Conservation (phyloP, 2,113 vertebrate genomes). For the Sakesphorus luctuosus region DNA sequence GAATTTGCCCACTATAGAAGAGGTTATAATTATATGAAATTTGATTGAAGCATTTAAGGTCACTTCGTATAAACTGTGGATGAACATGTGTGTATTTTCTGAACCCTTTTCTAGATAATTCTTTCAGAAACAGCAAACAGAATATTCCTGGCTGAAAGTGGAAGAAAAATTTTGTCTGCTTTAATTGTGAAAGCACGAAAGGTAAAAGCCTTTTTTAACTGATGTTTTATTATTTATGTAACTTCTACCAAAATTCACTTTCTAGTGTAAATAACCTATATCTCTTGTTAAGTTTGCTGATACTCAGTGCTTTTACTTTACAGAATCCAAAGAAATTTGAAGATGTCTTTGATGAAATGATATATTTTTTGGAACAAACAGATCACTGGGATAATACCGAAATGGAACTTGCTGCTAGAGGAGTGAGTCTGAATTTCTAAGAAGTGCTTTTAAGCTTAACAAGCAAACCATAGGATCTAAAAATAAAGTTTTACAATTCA, state of each 20-base stretch:
- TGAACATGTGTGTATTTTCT: not conserved
- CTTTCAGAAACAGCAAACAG: constrained; percentile 88
- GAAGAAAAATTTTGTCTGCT: constrained; percentile 92
- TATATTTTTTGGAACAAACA: constrained; percentile 88
- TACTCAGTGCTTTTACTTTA: not conserved
- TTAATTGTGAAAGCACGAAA: constrained; percentile 91
- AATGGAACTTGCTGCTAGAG: constrained; percentile 89
- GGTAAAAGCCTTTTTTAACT: constrained; percentile 74
- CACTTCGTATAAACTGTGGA: not conserved
- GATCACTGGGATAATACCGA: constrained; percentile 94
- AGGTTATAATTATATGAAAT: not conserved
- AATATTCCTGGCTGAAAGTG: constrained; percentile 89
- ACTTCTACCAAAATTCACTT: not conserved
- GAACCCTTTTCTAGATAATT: constrained; percentile 81
- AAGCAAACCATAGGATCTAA: not conserved
- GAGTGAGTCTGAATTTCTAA: constrained; percentile 77
- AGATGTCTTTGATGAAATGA: constrained; percentile 96
- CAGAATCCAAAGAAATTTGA: constrained; percentile 96
- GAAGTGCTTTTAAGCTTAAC: not conserved
- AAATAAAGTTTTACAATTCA: not conserved
- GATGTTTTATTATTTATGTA: not conserved
- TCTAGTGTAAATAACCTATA: not conserved
- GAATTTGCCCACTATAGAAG: not conserved
- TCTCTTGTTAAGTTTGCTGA: not conserved
- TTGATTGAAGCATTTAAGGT: not conserved